Base-by-base conservation (phyloP, 2,888 invertebrate genomes). In the Stenoptilia bipunctidactyla region DNA sequence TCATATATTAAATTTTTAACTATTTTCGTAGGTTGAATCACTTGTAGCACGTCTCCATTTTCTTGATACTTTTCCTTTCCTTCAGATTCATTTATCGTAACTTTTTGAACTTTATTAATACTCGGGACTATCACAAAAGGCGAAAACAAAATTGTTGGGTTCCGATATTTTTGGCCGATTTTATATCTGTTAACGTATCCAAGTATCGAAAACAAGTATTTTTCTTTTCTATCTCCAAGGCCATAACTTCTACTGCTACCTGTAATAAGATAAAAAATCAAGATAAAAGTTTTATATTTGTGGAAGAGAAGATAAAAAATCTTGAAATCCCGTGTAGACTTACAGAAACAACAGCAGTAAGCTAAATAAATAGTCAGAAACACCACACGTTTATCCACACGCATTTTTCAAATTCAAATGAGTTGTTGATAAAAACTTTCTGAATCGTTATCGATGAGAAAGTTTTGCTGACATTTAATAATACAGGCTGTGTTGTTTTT, bases 361-460 rank as follows among this genome's bases (percentile, higher is more conserved):
- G 58, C 15, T 41, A 53, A 42, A 49, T 50, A 53, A 42, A 49
- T 50, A 30, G 45, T 36, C 27, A 59, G 34, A 43, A 51, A 38
- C 40, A 58, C 40, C 38, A 56, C 49, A 52, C 61, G 50, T 55
- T 55, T 50, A 46, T 44, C 46, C 51, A 50, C 50, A 51, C 47
- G 48, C 74, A 74, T 74, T 66, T 61, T 72, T 61, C 43, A 38
- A 40, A 45, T 51, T 49, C 50, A 53, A 63, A 58, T 65, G 59
- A 50, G 47, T 39, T 42, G 46, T 46, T 46, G 39, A 42, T 45
- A 50, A 49, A 45, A 38, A 38, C 34, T 15, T 38, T 35, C 27
- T 15, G 40, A 39, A 44, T 40, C 30, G 36, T 49, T 55, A 56
- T 56, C 55, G 39, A 35, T 44, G 43, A 40, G 42, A 49, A 41